phyloP scores from a whole-genome alignment of 2,113 vertebrate species.

The Gallinago undulata region DNA sequence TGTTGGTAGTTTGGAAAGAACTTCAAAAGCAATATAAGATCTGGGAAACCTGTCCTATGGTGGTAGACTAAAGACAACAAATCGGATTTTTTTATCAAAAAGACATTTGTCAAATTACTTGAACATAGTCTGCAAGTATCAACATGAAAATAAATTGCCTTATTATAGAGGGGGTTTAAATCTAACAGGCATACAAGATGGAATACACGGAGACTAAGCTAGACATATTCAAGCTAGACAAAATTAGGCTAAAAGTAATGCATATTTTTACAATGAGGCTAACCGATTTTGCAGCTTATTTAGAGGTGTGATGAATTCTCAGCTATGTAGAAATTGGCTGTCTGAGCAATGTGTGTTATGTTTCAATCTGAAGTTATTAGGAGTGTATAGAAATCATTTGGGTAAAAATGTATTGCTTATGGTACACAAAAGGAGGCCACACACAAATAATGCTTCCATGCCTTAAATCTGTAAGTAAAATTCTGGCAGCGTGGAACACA shows the following conservation, averaged over 20 bases:
- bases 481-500: not conserved
- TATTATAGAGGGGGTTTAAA: not conserved
- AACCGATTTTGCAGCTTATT: not conserved
- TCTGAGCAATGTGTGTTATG: not conserved
- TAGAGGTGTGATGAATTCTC: not conserved
- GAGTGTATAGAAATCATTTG: not conserved
- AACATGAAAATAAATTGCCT: not conserved
- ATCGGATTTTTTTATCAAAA: not conserved
- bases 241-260: not conserved
- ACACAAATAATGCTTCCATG: not conserved
- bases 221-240: not conserved
- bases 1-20: not conserved
- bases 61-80: not conserved
- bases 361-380: not conserved
- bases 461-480: not conserved
- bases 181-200: not conserved
- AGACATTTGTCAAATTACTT: not conserved
- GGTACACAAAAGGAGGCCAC: not conserved
- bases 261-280: not conserved
- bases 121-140: not conserved
- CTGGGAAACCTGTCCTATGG: not conserved
- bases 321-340: not conserved
- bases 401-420: not conserved
- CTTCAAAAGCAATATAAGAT: not conserved
- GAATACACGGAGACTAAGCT: not conserved